Conservation (phyloP, 2,888 invertebrate genomes). For the Meiosimyza platycephala region DNA sequence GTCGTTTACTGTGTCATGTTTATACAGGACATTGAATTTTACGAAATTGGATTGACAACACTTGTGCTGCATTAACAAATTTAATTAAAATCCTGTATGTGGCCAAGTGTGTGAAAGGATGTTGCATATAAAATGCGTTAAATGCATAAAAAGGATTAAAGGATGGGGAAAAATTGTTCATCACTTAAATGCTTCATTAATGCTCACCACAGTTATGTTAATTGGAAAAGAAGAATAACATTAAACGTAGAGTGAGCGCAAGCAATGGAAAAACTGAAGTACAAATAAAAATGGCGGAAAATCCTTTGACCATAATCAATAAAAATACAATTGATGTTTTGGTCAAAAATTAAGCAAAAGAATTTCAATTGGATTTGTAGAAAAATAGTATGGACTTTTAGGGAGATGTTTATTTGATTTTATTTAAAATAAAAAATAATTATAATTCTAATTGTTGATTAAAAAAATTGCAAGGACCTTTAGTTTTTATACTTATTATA, state of each 20-base stretch:
- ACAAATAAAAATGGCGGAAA: too few relatives aligned
- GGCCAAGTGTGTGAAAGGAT: background rate
- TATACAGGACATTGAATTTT: background rate
- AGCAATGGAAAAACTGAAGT: too few relatives aligned
- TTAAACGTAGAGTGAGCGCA: background rate
- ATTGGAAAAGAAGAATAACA: conserved; percentile 22
- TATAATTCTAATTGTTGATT: too few relatives aligned
- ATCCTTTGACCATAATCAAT: too few relatives aligned
- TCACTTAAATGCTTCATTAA: conserved; percentile 31
- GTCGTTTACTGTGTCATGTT: background rate
- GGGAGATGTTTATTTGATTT: too few relatives aligned
- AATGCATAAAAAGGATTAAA: conserved; percentile 18
- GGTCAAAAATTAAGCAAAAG: too few relatives aligned
- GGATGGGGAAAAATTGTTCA: background rate
- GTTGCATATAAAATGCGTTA: background rate
- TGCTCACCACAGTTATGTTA: conserved; percentile 19
- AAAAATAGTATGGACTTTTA: too few relatives aligned
- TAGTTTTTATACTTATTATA: too few relatives aligned
- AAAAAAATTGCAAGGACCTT: too few relatives aligned
- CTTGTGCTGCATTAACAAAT: conserved; percentile 30
- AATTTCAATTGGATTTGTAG: too few relatives aligned
- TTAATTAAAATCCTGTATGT: conserved; percentile 31
- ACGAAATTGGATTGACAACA: conserved; percentile 23
- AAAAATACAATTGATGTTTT: too few relatives aligned
- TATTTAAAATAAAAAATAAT: too few relatives aligned